Conservation (phyloP, 37 sponge, comb jelly and placozoan genomes). For the Beroe forskalii region DNA sequence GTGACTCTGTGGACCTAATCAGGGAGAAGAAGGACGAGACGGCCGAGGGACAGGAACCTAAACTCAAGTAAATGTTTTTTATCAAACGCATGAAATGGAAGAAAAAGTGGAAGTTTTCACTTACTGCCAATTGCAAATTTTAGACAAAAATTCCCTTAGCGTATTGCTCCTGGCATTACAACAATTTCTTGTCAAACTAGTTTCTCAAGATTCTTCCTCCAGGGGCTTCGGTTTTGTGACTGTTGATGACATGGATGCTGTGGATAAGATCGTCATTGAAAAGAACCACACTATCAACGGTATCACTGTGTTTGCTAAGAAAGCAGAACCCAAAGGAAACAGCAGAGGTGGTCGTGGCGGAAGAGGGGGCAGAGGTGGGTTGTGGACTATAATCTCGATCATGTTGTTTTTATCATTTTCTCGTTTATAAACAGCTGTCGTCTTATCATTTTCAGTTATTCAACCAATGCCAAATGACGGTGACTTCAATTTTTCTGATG, state of each 20-base stretch:
- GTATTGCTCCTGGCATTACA: no score
- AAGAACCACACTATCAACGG: conserved; percentile 11
- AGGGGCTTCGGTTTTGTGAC: conserved; percentile 53
- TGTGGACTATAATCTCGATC: background rate
- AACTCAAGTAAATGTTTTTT: conserved; percentile 60
- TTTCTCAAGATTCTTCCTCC: background rate
- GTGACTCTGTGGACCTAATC: conserved; percentile 7
- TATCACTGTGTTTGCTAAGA: conserved; percentile 27
- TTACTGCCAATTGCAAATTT: no score
- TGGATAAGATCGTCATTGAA: conserved; percentile 46
- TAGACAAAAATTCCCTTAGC: no score
- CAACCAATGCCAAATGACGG: no score
- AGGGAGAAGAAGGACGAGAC: background rate
- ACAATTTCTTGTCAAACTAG: background rate
- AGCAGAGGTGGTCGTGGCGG: conserved; percentile 18
- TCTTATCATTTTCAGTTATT: no score
- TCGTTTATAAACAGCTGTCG: background rate
- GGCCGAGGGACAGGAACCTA: conserved; percentile 25
- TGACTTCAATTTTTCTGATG: no score
- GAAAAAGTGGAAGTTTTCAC: no score
- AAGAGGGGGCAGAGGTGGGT: background rate
- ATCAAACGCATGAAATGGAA: no score
- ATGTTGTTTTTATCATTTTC: no score
- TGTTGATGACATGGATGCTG: conserved; percentile 44
- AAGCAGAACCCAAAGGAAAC: conserved; percentile 42